Percentiles rank a stretch among this genome's conserved stretches.
phyloP scores from a whole-genome alignment of 64 coral and sea anemone species.

The Montipora cactus region DNA sequence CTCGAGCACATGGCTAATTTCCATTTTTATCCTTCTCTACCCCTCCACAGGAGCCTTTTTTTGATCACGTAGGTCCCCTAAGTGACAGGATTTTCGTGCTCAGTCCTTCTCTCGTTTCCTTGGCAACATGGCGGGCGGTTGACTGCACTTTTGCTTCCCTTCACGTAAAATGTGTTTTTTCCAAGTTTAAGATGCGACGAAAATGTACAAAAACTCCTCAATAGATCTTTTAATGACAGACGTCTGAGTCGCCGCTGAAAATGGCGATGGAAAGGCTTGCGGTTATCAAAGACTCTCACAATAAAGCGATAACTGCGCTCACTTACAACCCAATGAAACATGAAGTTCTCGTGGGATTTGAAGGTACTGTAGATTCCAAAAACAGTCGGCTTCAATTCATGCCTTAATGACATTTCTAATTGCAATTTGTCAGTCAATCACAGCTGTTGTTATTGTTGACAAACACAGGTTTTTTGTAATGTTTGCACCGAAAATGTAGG shows the following conservation, averaged over 20 bases:
- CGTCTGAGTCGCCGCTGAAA: not conserved
- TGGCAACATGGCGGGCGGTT: constrained; percentile 1
- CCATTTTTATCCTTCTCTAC: no score
- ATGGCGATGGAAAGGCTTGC: constrained; percentile 97
- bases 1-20: no score
- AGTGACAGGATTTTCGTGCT: not conserved
- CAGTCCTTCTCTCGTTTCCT: constrained; percentile 14
- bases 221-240: not conserved
- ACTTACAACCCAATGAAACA: constrained; percentile 96
- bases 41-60: no score
- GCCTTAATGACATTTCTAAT: no score
- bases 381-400: no score
- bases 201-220: no score
- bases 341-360: constrained; percentile 88
- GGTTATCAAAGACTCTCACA: constrained; percentile 89
- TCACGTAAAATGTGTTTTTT: not conserved
- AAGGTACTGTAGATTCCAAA: constrained; percentile 53
- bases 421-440: no score
- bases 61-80: not conserved
- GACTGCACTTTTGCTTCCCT: constrained; percentile 3
- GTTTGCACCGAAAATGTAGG: no score
- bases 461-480: no score
- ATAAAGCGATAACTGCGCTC: constrained; percentile 83
- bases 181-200: no score
- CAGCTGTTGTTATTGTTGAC: no score